These are phyloP conservation scores for Athetis lepigone DNA, from an alignment of 2,888 invertebrate species.

Conservation along the genomic window DNA sequence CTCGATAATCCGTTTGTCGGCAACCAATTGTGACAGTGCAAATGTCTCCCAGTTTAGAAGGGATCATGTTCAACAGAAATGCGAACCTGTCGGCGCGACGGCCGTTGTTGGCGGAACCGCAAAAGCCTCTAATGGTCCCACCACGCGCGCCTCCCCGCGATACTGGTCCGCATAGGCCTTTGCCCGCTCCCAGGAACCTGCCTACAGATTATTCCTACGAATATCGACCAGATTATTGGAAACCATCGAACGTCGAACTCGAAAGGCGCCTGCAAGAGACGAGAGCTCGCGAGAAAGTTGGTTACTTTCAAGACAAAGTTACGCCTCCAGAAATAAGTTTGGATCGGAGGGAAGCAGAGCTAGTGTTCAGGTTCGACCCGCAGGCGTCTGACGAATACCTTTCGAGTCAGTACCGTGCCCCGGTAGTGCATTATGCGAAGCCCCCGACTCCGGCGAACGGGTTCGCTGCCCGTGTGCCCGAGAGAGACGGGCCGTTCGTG, in stretches of 20 bases:
- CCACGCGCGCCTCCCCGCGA: slow-evolving; percentile 87
- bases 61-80: slow-evolving; percentile 89
- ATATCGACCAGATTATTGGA: slow-evolving; percentile 86
- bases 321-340: slow-evolving; percentile 84
- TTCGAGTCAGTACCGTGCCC: slow-evolving; percentile 84
- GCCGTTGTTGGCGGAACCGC: slow-evolving; percentile 88
- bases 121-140: slow-evolving; percentile 85
- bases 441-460: slow-evolving; percentile 86
- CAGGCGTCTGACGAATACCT: slow-evolving; percentile 86
- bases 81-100: slow-evolving; percentile 87
- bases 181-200: slow-evolving; percentile 79
- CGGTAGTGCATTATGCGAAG: slow-evolving; percentile 85
- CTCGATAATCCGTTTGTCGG: slow-evolving; percentile 74
- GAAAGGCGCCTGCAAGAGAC: slow-evolving; percentile 85
- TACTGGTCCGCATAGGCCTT: slow-evolving; percentile 80
- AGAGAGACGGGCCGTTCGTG: slow-evolving; percentile 91
- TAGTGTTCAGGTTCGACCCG: slow-evolving; percentile 87
- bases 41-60: slow-evolving; percentile 89
- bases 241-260: slow-evolving; percentile 88
- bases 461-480: slow-evolving; percentile 82
- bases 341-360: slow-evolving; percentile 86
- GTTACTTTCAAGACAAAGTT: slow-evolving; percentile 88
- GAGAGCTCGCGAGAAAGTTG: slow-evolving; percentile 86
- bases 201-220: slow-evolving; percentile 76
- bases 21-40: slow-evolving; percentile 83